Base-by-base conservation (phyloP, 2,113 vertebrate genomes). In the Hippocampus comes region DNA sequence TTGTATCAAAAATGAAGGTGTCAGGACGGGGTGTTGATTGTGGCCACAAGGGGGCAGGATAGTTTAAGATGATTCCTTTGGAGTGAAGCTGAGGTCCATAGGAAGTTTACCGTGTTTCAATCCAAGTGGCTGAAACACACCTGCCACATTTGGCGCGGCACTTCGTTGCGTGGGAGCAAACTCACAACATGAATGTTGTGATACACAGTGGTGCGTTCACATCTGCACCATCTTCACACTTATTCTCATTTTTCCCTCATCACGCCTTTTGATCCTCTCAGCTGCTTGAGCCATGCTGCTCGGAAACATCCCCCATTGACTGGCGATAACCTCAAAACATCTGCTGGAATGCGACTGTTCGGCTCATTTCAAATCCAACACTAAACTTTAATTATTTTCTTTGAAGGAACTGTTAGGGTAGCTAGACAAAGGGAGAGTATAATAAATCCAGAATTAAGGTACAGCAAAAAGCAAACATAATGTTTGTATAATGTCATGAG, bases 1-100 rank as follows among this genome's bases (percentile, higher is more conserved):
- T 15, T 1, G 27, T 1, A 30, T 63, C 5, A 63, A 63, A 38
- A 34, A 38, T 30, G 25, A 17, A 60, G 60, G 9, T 10, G 9
- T 56, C 23, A 23, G n/a, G 9, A 57, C 20, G 61, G 2, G 17
- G 34, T 15, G 17, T 7, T 42, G 30, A 64, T 65, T 23, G n/a
- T 65, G 30, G 48, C 71, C 91, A 90, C 74, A 49, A 87, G 91
- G 80, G 82, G 91, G 87, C 90, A 89, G 86, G 65, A 82, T 9
- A 84, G 67, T 34, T 64, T 68, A 46, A 15, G 3, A 21, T 2
- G 20, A 3, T 14, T 11, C 34, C 34, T 17, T 14, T 63, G 70
- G 77, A 82, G 69, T 78, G 70, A 76, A 75, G 51, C 63, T 38
- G 69, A 82, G 78, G 69, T 76, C 76, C 72, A 41, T 18, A 34